A percentile compares a stretch with the other conserved stretches of the same genome.
phyloP scores from a whole-genome alignment of 2,888 invertebrate species.

The Philopedon plagiatum region DNA sequence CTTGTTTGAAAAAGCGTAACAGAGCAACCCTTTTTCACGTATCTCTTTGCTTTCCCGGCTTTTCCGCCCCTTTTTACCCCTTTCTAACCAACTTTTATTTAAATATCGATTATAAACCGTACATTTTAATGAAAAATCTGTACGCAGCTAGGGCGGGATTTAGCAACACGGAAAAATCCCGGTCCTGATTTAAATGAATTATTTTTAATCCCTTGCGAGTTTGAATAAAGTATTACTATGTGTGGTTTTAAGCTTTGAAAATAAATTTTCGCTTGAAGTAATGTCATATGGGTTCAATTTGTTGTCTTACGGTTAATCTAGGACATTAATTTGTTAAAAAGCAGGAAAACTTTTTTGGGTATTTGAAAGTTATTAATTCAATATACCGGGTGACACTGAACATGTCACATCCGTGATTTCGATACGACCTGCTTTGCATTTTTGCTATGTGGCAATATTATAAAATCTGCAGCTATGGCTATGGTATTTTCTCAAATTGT shows the following conservation, averaged over 20 bases:
- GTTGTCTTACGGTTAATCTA: conserved; percentile 14
- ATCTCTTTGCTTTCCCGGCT: conserved; percentile 53
- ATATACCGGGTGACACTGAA: too few relatives aligned
- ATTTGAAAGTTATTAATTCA: too few relatives aligned
- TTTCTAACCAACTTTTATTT: conserved; percentile 60
- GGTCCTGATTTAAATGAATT: conserved; percentile 49
- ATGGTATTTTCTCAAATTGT: too few relatives aligned
- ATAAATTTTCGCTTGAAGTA: conserved; percentile 2
- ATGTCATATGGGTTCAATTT: conserved; percentile 1
- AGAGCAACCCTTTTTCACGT: conserved; percentile 56
- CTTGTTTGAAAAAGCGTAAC: conserved; percentile 48
- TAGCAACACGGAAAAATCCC: conserved; percentile 38
- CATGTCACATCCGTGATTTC: too few relatives aligned
- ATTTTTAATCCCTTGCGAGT: conserved; percentile 48
- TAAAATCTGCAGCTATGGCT: too few relatives aligned
- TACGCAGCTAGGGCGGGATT: conserved; percentile 49
- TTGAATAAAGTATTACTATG: conserved; percentile 46
- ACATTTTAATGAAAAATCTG: conserved; percentile 58
- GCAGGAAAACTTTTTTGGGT: background rate
- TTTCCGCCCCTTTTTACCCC: conserved; percentile 53
- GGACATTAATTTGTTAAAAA: background rate
- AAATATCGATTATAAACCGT: conserved; percentile 60
- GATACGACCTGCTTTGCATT: too few relatives aligned
- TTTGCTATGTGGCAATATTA: too few relatives aligned
- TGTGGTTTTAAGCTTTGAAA: conserved; percentile 22